Evolutionary conservation across 2,888 invertebrate genomes (phyloP).

Genomic region (Myopa tessellatipennis): DNA sequence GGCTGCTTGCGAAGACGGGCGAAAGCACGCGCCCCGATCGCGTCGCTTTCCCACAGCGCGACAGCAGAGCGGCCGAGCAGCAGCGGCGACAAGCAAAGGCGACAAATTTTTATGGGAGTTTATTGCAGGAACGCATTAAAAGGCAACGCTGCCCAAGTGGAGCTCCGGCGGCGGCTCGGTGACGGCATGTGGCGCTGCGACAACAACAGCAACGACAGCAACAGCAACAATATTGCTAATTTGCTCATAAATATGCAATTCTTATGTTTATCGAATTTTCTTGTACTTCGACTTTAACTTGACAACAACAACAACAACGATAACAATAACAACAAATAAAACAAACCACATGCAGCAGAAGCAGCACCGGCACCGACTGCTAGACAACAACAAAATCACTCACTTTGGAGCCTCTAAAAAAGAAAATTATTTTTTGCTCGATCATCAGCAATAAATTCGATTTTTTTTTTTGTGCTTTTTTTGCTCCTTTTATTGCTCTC

Average conservation of each 20-base stretch:
- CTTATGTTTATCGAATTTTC: slow-evolving; percentile 66
- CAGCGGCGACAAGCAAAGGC: slow-evolving; percentile 28
- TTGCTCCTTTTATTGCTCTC: background rate
- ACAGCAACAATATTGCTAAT: slow-evolving; percentile 59
- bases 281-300: slow-evolving; percentile 49
- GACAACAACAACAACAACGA: slow-evolving; percentile 14
- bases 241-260: slow-evolving; percentile 63
- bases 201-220: slow-evolving; percentile 37
- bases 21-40: background rate
- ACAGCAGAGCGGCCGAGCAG: background rate
- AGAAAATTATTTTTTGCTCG: background rate
- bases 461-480: slow-evolving; percentile 12
- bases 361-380: background rate
- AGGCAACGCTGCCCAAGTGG: background rate
- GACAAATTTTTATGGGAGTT: slow-evolving; percentile 59
- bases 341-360: background rate
- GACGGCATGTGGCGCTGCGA: slow-evolving; percentile 35
- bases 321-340: background rate
- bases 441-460: slow-evolving; percentile 11
- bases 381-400: slow-evolving; percentile 9
- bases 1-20: background rate
- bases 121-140: slow-evolving; percentile 61
- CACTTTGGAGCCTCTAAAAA: background rate
- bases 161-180: background rate
- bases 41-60: background rate